phyloP scores from a whole-genome alignment of 2,888 invertebrate genomes.

The Cantharis rufa region DNA sequence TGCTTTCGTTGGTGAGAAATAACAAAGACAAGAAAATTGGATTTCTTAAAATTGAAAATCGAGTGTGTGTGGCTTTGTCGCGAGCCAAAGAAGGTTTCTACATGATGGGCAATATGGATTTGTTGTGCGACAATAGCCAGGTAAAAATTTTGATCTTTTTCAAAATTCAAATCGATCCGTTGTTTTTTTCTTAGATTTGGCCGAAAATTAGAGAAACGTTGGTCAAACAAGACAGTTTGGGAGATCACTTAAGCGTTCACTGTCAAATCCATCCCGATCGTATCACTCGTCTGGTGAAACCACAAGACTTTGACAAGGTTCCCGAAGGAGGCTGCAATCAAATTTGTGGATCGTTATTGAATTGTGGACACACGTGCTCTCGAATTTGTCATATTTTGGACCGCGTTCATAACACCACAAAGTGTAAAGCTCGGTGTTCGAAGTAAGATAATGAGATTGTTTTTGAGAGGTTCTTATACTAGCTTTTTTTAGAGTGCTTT shows the following conservation, averaged over 20 bases:
- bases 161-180: too few species aligned
- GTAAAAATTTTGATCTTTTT: slow-evolving; percentile 32
- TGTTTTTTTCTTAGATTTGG: slow-evolving; percentile 58
- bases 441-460: slow-evolving; percentile 51
- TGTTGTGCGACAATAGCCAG: slow-evolving; percentile 58
- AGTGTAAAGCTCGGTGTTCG: slow-evolving; percentile 59
- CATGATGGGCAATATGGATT: slow-evolving; percentile 73
- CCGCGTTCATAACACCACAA: slow-evolving; percentile 56
- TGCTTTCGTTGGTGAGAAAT: slow-evolving; percentile 79
- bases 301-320: slow-evolving; percentile 57
- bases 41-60: slow-evolving; percentile 70
- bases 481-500: slow-evolving; percentile 52
- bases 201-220: slow-evolving; percentile 59
- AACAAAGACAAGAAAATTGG: slow-evolving; percentile 71
- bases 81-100: slow-evolving; percentile 73
- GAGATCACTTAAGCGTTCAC: slow-evolving; percentile 56
- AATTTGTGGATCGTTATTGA: slow-evolving; percentile 41
- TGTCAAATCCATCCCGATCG: slow-evolving; percentile 59
- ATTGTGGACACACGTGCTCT: slow-evolving; percentile 68
- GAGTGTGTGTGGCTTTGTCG: slow-evolving; percentile 79
- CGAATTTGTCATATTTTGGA: slow-evolving; percentile 66
- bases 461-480: not conserved
- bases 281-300: slow-evolving; percentile 51
- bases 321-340: slow-evolving; percentile 59
- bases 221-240: slow-evolving; percentile 59